These are phyloP conservation scores for Halictus quadricinctus DNA, from an alignment of 2,888 invertebrate species.

Conservation along the genomic window DNA sequence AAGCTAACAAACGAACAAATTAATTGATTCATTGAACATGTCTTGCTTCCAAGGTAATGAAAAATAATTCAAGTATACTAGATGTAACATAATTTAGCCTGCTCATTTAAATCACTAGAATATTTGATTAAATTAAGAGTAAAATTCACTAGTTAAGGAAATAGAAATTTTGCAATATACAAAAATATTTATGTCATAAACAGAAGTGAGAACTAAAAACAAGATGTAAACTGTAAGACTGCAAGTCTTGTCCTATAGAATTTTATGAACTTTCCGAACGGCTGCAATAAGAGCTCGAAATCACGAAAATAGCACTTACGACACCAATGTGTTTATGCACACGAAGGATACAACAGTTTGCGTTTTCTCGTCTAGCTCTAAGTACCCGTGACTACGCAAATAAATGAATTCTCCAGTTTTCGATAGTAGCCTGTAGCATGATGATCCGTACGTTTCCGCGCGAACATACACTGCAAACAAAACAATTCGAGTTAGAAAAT, in stretches of 20 bases:
- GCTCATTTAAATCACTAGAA: background rate
- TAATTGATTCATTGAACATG: background rate
- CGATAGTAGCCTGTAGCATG: constrained; percentile 92
- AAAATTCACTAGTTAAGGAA: background rate
- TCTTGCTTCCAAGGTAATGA: background rate
- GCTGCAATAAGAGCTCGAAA: background rate
- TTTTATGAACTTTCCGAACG: background rate
- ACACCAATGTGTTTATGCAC: constrained; percentile 91
- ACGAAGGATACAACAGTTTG: constrained; percentile 93
- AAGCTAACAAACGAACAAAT: background rate
- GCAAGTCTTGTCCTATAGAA: background rate
- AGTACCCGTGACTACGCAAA: constrained; percentile 91
- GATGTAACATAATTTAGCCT: background rate
- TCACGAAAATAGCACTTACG: constrained; percentile 78
- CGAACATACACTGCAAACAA: constrained; percentile 90
- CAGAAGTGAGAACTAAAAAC: background rate
- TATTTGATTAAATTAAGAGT: background rate
- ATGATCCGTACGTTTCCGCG: constrained; percentile 91
- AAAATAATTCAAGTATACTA: background rate
- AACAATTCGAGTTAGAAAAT: background rate
- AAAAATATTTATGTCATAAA: background rate
- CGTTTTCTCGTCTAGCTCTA: constrained; percentile 90
- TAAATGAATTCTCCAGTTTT: constrained; percentile 94
- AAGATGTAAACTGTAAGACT: background rate
- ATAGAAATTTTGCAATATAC: background rate